Base-by-base conservation (phyloP, 2,113 vertebrate species). In the Peromyscus maniculatus region DNA sequence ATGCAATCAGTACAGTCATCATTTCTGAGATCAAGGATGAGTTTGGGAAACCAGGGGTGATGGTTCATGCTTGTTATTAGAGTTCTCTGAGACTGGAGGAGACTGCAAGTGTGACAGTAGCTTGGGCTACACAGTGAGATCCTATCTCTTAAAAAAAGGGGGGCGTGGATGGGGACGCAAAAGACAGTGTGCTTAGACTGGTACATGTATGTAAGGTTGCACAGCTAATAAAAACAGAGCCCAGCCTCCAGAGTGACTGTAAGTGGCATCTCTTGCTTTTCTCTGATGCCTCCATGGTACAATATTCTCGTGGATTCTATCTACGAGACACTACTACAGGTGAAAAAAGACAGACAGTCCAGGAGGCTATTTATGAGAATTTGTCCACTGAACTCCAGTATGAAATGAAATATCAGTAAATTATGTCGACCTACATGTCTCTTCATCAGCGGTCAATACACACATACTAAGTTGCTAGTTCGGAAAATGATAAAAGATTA, bases 341-440 rank as follows among this genome's bases (percentile, higher is more conserved):
- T 83, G 33, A 95, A 78, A 94, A 95, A 92, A 94, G 33, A 97
- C 72, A 52, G 31, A 72, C 0, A 21, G 78, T 84, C 39, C 64
- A 69, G 67, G 79, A 95, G 36, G 19, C 91, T 91, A 96, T 88
- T 91, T 96, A 91, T 59, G 88, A 97, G 75, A 79, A 95, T 93
- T 95, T 97, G 94, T 89, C 78, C 62, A 93, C 39, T 83, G 36
- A 95, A 96, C 21, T 95, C 95, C 84, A 91, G 66, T 91, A 52
- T 92, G 83, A 96, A 95, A 90, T 93, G 87, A 64, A 94, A 21
- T 75, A 95, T 97, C 87, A 96, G 94, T 96, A 97, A 97, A 96
- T 97, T 94, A 97, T 97, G 74, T 94, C 96, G 95, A 87, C 94
- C 71, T 89, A 87, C 96, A 92, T 87, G 94, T 93, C 89, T 95